phyloP scores from a whole-genome alignment of 2,888 invertebrate species.

The Atrina japonica region DNA sequence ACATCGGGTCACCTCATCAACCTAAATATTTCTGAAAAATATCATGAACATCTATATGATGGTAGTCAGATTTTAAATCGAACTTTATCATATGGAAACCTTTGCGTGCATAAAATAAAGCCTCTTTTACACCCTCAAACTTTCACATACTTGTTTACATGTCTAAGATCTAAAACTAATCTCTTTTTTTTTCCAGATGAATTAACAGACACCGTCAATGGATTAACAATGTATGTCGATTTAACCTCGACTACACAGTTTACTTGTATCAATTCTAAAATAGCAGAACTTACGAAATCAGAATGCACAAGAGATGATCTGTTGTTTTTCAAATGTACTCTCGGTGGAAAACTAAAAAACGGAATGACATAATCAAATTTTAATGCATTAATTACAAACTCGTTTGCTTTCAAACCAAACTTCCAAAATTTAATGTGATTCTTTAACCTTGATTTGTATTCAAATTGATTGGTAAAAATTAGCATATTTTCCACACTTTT shows the following conservation, averaged over 20 bases:
- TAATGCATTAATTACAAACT: conserved; percentile 12
- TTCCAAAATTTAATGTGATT: conserved; percentile 22
- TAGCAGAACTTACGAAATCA: conserved; percentile 14
- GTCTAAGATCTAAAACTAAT: conserved; percentile 39
- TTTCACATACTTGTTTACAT: conserved; percentile 39
- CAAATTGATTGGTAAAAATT: too few species aligned
- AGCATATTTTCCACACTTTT: background rate
- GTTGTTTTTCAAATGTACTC: conserved; percentile 5
- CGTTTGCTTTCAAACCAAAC: conserved; percentile 5
- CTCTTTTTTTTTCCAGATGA: conserved; percentile 20
- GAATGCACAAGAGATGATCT: conserved; percentile 8
- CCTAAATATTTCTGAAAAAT: conserved; percentile 38
- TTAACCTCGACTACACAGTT: conserved; percentile 7
- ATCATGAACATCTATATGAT: conserved; percentile 42
- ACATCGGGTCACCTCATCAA: background rate
- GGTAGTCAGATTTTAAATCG: conserved; percentile 43
- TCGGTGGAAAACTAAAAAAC: background rate
- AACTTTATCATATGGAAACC: conserved; percentile 36
- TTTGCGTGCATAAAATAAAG: conserved; percentile 17
- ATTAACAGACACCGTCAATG: conserved; percentile 34
- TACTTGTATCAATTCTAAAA: conserved; percentile 9
- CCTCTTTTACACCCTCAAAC: conserved; percentile 37
- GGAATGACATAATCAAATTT: conserved; percentile 14
- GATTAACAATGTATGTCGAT: conserved; percentile 32
- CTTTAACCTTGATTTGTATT: conserved; percentile 4